phyloP scores from a whole-genome alignment of 2,797 vertebrate genomes.

The Galago senegalensis region DNA sequence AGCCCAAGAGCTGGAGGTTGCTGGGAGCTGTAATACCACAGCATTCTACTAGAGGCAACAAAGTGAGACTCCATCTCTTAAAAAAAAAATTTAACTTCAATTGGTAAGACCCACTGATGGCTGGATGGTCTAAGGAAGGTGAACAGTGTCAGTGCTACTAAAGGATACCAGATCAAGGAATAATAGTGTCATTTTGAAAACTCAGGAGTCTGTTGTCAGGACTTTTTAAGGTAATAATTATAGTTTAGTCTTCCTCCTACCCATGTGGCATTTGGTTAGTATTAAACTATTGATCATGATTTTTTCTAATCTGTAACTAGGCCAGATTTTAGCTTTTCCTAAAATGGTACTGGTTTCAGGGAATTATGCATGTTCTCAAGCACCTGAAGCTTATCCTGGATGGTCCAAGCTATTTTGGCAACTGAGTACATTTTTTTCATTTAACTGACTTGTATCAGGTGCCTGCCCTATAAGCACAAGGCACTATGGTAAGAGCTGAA shows the following conservation, averaged over 20 bases:
- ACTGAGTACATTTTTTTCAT: constrained; percentile 11
- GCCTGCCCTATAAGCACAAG: not conserved
- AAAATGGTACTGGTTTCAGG: not conserved
- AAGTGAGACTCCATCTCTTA: too few species aligned
- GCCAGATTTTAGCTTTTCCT: constrained; percentile 21
- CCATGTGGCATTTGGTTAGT: constrained; percentile 1
- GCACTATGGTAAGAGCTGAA: not conserved
- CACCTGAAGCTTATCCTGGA: constrained; percentile 14
- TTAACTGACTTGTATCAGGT: constrained; percentile 3
- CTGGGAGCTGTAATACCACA: too few species aligned
- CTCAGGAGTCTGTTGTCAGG: not conserved
- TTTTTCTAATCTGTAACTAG: not conserved
- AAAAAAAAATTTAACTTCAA: too few species aligned
- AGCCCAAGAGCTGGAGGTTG: too few species aligned
- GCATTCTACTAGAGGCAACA: too few species aligned
- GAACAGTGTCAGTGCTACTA: not conserved
- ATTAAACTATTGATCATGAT: not conserved
- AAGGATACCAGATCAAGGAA: not conserved
- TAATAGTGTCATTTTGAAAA: constrained; percentile 8
- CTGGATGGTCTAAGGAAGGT: not conserved
- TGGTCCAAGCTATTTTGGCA: not conserved
- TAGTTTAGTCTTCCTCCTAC: constrained; percentile 19
- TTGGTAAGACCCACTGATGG: not conserved
- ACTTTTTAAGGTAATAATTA: not conserved
- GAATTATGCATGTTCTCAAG: not conserved